Evolutionary conservation across 2,797 vertebrate genomes (phyloP).

Genomic region (Rousettus madagascariensis): DNA sequence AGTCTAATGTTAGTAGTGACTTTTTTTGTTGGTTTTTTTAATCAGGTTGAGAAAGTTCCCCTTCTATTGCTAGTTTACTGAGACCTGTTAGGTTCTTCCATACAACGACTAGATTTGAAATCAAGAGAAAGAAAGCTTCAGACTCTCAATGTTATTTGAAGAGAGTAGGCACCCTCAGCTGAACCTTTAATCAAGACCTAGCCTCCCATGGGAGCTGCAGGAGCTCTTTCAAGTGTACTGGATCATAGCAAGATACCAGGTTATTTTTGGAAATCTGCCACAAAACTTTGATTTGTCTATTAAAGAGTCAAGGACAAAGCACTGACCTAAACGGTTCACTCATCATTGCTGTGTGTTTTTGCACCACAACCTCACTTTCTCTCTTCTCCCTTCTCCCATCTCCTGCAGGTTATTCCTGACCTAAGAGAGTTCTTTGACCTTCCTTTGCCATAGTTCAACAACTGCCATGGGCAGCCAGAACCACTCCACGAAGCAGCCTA

Average conservation of each 20-base stretch:
- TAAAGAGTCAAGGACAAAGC: neutral
- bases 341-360: neutral
- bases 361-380: neutral
- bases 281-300: neutral
- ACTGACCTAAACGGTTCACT: neutral
- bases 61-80: neutral
- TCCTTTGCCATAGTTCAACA: neutral
- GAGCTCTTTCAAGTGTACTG: neutral
- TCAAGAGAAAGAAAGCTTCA: neutral
- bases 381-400: neutral
- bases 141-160: neutral
- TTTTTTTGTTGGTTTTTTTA: neutral
- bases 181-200: neutral
- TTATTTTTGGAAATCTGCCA: neutral
- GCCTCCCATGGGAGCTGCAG: rapidly evolving
- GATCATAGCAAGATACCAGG: neutral
- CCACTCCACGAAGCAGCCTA: no score
- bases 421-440: neutral
- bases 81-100: neutral
- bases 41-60: neutral
- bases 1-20: neutral
- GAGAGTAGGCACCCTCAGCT: neutral
- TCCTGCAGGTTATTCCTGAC: neutral
- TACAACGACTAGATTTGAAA: neutral
- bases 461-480: neutral